Evolutionary conservation across 2,888 invertebrate genomes (phyloP).

Genomic region (Synanthedon formicaeformis): DNA sequence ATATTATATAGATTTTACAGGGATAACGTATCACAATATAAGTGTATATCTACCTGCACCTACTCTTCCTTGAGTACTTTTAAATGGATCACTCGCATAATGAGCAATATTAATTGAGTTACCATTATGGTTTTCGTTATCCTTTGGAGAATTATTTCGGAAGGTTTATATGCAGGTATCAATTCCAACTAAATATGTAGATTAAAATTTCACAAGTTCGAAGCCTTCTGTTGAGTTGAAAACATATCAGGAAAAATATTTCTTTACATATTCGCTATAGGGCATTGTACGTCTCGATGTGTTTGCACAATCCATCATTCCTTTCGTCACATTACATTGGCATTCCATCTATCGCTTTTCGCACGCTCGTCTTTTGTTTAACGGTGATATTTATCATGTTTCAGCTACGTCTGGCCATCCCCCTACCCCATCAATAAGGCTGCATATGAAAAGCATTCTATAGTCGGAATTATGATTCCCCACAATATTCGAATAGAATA

Average conservation of each 20-base stretch:
- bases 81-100: neutral
- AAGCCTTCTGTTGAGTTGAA: no score
- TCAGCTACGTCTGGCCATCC: neutral
- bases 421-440: neutral
- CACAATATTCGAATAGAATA: slow-evolving; percentile 17
- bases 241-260: no score
- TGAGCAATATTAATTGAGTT: neutral
- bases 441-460: slow-evolving; percentile 19
- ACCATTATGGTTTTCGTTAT: neutral
- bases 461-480: slow-evolving; percentile 22
- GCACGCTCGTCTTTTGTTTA: neutral
- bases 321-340: neutral
- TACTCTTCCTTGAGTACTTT: no score
- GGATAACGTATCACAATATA: neutral
- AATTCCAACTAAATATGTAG: no score
- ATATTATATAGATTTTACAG: no score
- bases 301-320: neutral
- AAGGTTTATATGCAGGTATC: no score
- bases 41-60: no score
- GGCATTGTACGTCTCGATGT: neutral
- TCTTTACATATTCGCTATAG: no score
- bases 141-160: no score
- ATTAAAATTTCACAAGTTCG: no score
- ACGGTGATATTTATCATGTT: neutral
- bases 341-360: neutral